Conservation (phyloP, 2,113 vertebrate species). For the Mungos mungo region DNA sequence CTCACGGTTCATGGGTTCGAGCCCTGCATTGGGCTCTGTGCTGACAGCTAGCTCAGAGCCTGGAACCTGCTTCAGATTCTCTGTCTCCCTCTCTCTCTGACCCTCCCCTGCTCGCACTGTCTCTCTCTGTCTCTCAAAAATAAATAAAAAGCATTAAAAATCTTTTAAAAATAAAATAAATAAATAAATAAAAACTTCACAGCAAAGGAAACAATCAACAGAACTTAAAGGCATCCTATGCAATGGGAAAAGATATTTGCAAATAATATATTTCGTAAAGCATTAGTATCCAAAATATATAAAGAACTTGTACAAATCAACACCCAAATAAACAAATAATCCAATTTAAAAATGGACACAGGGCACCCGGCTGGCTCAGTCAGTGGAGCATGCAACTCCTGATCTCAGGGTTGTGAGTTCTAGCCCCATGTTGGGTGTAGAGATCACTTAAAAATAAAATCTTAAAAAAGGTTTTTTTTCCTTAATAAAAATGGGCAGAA, state of each 20-base stretch:
- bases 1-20: no score
- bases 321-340: not conserved
- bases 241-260: not conserved
- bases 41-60: no score
- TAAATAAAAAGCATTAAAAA: no score
- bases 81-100: no score
- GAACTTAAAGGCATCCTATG: not conserved
- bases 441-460: not conserved
- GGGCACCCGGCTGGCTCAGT: not conserved
- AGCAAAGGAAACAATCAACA: not conserved
- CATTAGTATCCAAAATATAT: not conserved
- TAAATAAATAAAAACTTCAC: not conserved
- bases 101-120: no score
- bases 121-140: no score
- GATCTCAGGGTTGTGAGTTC: not conserved
- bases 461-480: no score
- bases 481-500: not conserved
- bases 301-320: not conserved
- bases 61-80: no score
- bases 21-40: no score
- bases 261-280: not conserved
- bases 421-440: not conserved
- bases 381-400: not conserved
- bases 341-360: not conserved
- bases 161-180: no score